These are phyloP conservation scores for Schizothorax lantsangensis DNA, from an alignment of 2,797 vertebrate genomes.

Conservation along the genomic window DNA sequence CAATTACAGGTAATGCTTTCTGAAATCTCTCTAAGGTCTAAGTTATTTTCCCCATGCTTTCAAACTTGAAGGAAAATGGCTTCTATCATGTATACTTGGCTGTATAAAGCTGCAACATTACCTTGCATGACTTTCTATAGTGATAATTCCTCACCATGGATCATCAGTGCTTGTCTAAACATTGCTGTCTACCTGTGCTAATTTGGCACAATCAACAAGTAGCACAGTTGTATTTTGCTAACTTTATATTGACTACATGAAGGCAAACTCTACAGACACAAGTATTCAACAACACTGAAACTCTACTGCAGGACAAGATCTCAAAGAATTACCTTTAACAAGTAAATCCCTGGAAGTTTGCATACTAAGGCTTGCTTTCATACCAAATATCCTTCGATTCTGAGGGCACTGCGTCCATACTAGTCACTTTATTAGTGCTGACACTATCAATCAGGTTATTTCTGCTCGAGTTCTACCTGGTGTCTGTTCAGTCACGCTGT, in stretches of 20 bases:
- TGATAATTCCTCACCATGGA: background rate
- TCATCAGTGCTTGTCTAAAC: background rate
- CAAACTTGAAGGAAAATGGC: constrained; percentile 29
- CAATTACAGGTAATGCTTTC: constrained; percentile 14
- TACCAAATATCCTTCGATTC: constrained; percentile 1
- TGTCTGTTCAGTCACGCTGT: constrained; percentile 43
- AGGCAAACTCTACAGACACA: constrained; percentile 11
- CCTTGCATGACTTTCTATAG: background rate
- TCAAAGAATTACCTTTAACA: constrained; percentile 28
- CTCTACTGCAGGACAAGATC: constrained; percentile 17
- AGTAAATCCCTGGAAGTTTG: constrained; percentile 37
- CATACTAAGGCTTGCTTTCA: constrained; percentile 51
- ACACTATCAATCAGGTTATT: background rate
- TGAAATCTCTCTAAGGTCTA: constrained; percentile 19
- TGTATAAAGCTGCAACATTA: background rate
- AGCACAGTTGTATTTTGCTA: constrained; percentile 31
- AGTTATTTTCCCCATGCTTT: background rate
- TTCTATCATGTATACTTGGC: constrained; percentile 27
- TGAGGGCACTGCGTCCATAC: background rate
- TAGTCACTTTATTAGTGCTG: constrained; percentile 10
- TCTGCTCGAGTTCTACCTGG: constrained; percentile 32
- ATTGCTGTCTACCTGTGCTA: constrained; percentile 35
- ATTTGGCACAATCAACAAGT: constrained; percentile 57
- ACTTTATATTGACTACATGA: constrained; percentile 34
- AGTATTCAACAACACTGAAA: constrained; percentile 36